phyloP scores from a whole-genome alignment of 2,888 invertebrate species.

The Aplocera efformata region DNA sequence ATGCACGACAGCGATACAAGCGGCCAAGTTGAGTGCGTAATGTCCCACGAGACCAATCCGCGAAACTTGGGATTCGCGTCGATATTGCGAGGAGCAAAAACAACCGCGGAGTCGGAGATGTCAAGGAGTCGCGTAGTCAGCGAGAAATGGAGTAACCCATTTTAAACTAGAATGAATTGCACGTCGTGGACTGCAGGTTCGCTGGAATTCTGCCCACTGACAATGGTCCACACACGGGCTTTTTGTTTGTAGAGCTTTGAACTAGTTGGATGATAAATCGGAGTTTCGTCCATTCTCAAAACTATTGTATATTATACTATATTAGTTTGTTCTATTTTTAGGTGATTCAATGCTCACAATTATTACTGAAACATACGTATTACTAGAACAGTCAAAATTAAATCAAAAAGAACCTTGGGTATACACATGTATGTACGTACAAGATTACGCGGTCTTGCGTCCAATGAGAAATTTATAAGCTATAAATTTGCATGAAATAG shows the following conservation, averaged over 20 bases:
- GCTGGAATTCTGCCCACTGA: constrained; percentile 73
- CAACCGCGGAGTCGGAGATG: constrained; percentile 53
- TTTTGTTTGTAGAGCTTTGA: constrained; percentile 1
- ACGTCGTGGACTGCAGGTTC: constrained; percentile 73
- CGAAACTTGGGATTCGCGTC: constrained; percentile 42
- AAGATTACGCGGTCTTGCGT: too few relatives aligned
- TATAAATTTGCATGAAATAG: too few relatives aligned
- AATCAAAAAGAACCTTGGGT: too few relatives aligned
- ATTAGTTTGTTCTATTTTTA: too few relatives aligned
- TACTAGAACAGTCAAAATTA: too few relatives aligned
- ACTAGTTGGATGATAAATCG: constrained; percentile 9
- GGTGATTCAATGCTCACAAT: too few relatives aligned
- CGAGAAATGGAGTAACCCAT: constrained; percentile 74
- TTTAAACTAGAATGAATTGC: constrained; percentile 77
- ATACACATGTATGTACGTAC: too few relatives aligned
- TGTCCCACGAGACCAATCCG: constrained; percentile 40
- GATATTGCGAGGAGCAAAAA: constrained; percentile 53
- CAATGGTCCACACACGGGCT: constrained; percentile 41
- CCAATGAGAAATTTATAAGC: too few relatives aligned
- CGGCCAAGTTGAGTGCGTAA: constrained; percentile 28
- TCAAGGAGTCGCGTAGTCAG: constrained; percentile 70
- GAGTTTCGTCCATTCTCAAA: not conserved
- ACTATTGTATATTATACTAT: too few relatives aligned
- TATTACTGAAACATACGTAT: too few relatives aligned
- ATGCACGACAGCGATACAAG: constrained; percentile 22